Evolutionary conservation across 2,797 vertebrate genomes (phyloP).

Genomic region (Sebastes kiyomatsui): DNA sequence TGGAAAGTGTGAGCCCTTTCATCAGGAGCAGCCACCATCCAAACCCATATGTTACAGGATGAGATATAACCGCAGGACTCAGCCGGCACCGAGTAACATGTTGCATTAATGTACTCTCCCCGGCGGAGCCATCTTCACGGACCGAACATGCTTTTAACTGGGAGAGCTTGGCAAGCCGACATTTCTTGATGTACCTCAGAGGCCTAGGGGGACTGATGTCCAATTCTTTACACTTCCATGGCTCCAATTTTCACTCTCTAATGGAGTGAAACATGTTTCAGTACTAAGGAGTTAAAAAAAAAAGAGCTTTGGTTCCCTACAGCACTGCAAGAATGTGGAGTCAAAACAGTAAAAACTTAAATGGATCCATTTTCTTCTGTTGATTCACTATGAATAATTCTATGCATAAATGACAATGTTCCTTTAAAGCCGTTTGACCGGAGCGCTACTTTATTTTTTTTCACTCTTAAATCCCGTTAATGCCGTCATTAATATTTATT

Average conservation of each 20-base stretch:
- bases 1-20: conserved; percentile 9
- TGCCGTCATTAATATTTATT: neutral
- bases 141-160: conserved; percentile 65
- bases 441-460: neutral
- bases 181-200: conserved; percentile 66
- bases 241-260: conserved; percentile 76
- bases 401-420: conserved; percentile 26
- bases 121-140: conserved; percentile 50
- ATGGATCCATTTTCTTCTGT: conserved; percentile 1
- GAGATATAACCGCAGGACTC: conserved; percentile 13
- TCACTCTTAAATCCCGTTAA: neutral
- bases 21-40: neutral
- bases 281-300: conserved; percentile 41
- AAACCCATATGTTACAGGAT: conserved; percentile 5
- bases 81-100: conserved; percentile 35
- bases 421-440: conserved; percentile 5
- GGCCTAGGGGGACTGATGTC: conserved; percentile 63
- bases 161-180: conserved; percentile 46
- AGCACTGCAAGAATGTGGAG: conserved; percentile 16
- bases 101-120: conserved; percentile 56
- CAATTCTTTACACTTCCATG: conserved; percentile 77
- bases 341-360: conserved; percentile 11
- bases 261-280: conserved; percentile 73
- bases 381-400: conserved; percentile 32
- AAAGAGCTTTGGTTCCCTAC: conserved; percentile 7